phyloP scores from a whole-genome alignment of 2,113 vertebrate genomes.

The Perca flavescens region DNA sequence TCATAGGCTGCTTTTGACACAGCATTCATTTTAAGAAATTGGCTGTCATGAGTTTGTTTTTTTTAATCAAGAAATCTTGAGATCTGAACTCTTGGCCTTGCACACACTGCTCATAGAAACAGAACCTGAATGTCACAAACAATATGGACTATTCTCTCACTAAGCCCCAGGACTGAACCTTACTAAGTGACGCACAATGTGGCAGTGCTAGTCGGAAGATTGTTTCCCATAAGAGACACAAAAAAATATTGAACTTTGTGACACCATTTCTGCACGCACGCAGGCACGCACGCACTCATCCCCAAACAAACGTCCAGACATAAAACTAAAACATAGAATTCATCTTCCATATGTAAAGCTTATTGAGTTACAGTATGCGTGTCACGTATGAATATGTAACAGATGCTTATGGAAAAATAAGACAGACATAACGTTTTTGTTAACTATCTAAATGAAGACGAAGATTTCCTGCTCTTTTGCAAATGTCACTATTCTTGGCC shows the following conservation, averaged over 20 bases:
- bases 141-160: not conserved
- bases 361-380: not conserved
- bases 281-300: not conserved
- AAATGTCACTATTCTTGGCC: slow-evolving; percentile 60
- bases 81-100: not conserved
- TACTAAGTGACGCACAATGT: slow-evolving; percentile 4
- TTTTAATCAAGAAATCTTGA: not conserved
- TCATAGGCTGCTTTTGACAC: not conserved
- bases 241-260: slow-evolving; percentile 2
- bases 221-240: slow-evolving; percentile 1
- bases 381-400: slow-evolving; percentile 6
- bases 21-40: not conserved
- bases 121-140: slow-evolving; percentile 5
- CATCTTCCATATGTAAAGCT: not conserved
- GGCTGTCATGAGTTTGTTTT: not conserved
- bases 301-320: not conserved
- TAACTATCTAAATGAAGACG: slow-evolving; percentile 23
- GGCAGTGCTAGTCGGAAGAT: not conserved
- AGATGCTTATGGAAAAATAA: slow-evolving; percentile 14
- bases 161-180: not conserved
- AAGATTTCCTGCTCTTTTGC: slow-evolving; percentile 35
- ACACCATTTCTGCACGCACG: not conserved
- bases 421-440: slow-evolving; percentile 4
- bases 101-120: not conserved
- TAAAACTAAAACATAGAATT: not conserved